A percentile compares a stretch with the other conserved stretches of the same genome.
Conservation (phyloP, 2,888 invertebrate genomes). For the Scaptomyza parva region DNA sequence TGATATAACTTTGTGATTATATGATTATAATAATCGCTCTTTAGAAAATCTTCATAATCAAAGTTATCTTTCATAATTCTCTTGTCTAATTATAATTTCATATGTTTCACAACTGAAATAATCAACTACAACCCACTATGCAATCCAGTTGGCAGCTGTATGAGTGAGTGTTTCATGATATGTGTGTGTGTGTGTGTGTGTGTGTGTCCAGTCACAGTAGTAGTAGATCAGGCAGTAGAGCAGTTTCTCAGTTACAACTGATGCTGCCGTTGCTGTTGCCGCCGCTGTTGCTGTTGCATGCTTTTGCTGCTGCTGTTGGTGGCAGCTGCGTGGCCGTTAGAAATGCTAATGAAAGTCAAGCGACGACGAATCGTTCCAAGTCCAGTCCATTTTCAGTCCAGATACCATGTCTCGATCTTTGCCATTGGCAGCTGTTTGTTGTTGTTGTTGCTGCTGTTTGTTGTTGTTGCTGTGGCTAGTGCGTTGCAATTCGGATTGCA, state of each 20-base stretch:
- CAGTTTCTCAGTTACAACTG: slow-evolving; percentile 49
- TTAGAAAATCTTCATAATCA: not conserved
- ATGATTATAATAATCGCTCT: not conserved
- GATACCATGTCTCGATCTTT: slow-evolving; percentile 39
- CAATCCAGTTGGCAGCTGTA: slow-evolving; percentile 34
- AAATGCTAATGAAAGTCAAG: slow-evolving; percentile 80
- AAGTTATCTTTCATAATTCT: not conserved
- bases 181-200: slow-evolving; percentile 21
- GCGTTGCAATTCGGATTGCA: slow-evolving; percentile 76
- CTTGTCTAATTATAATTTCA: not conserved
- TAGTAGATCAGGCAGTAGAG: slow-evolving; percentile 50
- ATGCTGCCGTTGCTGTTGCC: slow-evolving; percentile 13
- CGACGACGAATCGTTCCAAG: slow-evolving; percentile 52
- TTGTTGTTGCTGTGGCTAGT: slow-evolving; percentile 31
- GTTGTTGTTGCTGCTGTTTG: slow-evolving; percentile 35
- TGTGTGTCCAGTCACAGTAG: slow-evolving; percentile 39
- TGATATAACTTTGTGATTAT: too few relatives aligned
- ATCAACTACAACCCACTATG: slow-evolving; percentile 42
- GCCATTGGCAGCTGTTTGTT: slow-evolving; percentile 58
- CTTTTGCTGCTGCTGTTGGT: slow-evolving; percentile 1
- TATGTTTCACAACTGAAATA: not conserved
- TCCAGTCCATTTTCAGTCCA: slow-evolving; percentile 16
- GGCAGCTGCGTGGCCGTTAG: slow-evolving; percentile 80
- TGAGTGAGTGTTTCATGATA: not conserved
- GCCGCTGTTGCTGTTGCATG: not conserved